Percentiles rank a stretch among this genome's conserved stretches.
Evolutionary conservation across 2,888 invertebrate genomes (phyloP).

Genomic region (Microctonus aethiopoides): DNA sequence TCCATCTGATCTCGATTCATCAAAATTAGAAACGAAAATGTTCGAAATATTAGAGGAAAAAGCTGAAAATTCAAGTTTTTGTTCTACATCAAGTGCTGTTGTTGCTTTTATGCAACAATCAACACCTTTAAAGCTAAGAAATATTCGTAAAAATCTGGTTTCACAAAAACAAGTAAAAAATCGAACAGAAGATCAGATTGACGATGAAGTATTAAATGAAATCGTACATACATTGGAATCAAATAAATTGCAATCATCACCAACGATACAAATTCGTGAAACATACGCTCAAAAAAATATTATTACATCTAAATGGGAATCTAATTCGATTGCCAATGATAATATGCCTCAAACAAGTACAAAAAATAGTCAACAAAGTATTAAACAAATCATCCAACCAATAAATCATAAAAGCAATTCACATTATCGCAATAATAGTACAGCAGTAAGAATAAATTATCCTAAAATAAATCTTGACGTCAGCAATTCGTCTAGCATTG

Average conservation of each 20-base stretch:
- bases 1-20: constrained; percentile 46
- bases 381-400: constrained; percentile 12
- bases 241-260: constrained; percentile 35
- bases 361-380: background rate
- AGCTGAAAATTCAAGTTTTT: constrained; percentile 78
- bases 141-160: constrained; percentile 34
- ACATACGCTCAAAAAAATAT: constrained; percentile 35
- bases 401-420: constrained; percentile 37
- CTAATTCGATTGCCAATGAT: constrained; percentile 29
- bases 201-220: constrained; percentile 41
- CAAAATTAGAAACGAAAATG: constrained; percentile 67
- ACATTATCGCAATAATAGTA: constrained; percentile 36
- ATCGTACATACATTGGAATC: constrained; percentile 41
- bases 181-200: background rate
- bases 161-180: constrained; percentile 59
- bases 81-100: constrained; percentile 76
- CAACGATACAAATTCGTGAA: constrained; percentile 35
- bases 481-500: constrained; percentile 24
- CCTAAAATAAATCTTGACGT: background rate
- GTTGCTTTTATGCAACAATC: constrained; percentile 69
- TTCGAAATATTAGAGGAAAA: constrained; percentile 84
- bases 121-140: constrained; percentile 55
- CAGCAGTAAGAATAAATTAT: background rate
- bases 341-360: constrained; percentile 9
- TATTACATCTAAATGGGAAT: constrained; percentile 37